Evolutionary conservation across 2,888 invertebrate genomes (phyloP).

Genomic region (Mylabris sibirica): DNA sequence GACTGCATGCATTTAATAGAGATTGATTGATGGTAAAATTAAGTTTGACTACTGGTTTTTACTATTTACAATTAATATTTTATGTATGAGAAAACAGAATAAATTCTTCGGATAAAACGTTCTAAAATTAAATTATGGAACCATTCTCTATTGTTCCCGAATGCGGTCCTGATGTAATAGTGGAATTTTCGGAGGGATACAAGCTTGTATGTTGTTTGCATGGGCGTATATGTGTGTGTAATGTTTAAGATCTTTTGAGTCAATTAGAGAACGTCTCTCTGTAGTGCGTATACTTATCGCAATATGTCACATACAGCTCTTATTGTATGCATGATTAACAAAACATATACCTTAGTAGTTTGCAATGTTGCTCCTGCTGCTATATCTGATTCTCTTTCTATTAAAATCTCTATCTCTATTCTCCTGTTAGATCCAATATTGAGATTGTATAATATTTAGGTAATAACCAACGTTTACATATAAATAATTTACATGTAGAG

Average conservation of each 20-base stretch:
- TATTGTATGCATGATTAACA: slow-evolving; percentile 33
- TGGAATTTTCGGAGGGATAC: not conserved
- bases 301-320: slow-evolving; percentile 36
- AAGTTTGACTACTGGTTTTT: no score
- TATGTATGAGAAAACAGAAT: not conserved
- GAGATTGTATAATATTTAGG: not conserved
- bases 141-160: slow-evolving; percentile 27
- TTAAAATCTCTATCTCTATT: not conserved
- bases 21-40: no score
- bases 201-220: no score
- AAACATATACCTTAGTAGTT: slow-evolving; percentile 17
- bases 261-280: slow-evolving; percentile 41
- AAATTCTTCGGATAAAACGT: not conserved
- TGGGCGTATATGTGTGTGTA: no score
- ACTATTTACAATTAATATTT: no score
- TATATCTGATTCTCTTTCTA: not conserved
- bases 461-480: not conserved
- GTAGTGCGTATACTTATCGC: slow-evolving; percentile 35
- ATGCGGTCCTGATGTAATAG: not conserved
- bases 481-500: not conserved
- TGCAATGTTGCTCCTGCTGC: not conserved
- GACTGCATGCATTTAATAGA: no score
- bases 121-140: slow-evolving; percentile 25
- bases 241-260: slow-evolving; percentile 42
- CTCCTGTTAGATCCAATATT: not conserved